Conservation (phyloP, 1,140 invertebrate genomes). For the Physella acuta region DNA sequence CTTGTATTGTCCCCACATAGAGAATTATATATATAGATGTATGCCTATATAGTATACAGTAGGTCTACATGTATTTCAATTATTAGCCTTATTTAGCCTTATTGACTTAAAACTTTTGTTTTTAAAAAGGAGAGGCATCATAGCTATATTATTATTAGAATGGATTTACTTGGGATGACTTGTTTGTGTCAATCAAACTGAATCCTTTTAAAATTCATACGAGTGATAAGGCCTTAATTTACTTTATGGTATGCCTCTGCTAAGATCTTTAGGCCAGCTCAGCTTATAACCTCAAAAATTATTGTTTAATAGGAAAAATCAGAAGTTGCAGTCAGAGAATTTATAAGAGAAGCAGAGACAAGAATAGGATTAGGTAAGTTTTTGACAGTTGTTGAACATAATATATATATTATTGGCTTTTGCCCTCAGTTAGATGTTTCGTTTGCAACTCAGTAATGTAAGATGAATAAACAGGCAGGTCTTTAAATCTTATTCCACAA, state of each 20-base stretch:
- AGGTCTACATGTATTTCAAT: neutral
- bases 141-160: neutral
- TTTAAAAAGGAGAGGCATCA: neutral
- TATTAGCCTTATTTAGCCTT: neutral
- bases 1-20: no score
- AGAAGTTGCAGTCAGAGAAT: conserved; percentile 4
- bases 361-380: conserved; percentile 19
- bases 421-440: no score
- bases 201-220: neutral
- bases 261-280: neutral
- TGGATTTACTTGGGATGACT: neutral
- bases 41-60: neutral
- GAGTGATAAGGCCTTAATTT: neutral
- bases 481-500: no score
- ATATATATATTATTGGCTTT: no score
- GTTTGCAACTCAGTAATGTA: no score
- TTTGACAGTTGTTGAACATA: no score
- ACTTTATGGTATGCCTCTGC: neutral
- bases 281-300: neutral
- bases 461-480: no score
- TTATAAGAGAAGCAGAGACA: conserved; percentile 20
- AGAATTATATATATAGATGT: no score
- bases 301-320: conserved; percentile 3
- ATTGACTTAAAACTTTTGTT: neutral
- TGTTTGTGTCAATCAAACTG: neutral